Conservation (phyloP, 2,797 vertebrate genomes). For the Perodicticus potto region DNA sequence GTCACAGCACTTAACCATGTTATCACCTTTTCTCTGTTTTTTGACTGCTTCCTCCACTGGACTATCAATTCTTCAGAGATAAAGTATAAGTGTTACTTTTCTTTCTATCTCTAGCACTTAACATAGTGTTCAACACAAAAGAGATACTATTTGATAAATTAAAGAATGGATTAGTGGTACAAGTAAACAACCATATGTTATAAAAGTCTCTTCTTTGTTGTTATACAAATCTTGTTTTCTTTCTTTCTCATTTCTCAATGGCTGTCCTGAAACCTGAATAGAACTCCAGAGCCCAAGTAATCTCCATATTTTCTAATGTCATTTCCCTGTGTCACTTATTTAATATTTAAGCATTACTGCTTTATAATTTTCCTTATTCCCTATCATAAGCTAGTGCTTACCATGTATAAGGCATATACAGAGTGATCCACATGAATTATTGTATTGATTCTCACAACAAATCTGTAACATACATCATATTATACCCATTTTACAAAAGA, state of each 20-base stretch:
- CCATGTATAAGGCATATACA: not conserved
- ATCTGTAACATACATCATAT: not conserved
- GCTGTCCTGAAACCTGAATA: not conserved
- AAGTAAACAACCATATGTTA: not conserved
- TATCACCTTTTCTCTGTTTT: not conserved
- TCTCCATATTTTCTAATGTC: not conserved
- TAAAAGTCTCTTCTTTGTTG: not conserved
- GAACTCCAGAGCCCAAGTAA: not conserved
- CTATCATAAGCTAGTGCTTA: not conserved
- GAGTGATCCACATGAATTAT: not conserved
- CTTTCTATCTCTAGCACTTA: not conserved
- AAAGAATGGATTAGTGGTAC: not conserved
- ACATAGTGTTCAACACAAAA: not conserved
- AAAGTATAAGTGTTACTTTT: not conserved
- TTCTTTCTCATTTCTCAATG: slow-evolving; percentile 1
- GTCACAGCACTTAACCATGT: not conserved
- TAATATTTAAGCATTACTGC: not conserved
- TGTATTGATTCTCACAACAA: not conserved
- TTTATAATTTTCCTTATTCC: not conserved
- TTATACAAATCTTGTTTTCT: not conserved
- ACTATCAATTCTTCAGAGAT: not conserved
- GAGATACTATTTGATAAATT: not conserved
- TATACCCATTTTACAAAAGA: not conserved
- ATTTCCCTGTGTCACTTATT: not conserved
- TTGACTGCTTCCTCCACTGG: not conserved